Evolutionary conservation across 2,888 invertebrate genomes (phyloP), one percentile per base, ranked within the genome.

Genomic region (Dichetophora obliterata): DNA sequence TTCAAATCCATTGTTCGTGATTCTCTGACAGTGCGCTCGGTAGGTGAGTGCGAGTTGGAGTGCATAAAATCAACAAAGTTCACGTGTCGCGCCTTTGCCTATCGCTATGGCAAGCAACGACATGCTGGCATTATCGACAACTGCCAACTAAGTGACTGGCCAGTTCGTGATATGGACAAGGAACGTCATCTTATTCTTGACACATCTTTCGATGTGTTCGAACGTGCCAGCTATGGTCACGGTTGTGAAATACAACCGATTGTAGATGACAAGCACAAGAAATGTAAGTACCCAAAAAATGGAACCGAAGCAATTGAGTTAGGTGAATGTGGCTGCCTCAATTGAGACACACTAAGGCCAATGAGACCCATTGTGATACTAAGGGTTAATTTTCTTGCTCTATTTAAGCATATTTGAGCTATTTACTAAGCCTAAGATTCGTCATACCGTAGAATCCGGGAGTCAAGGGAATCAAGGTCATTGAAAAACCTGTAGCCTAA

Each of bases 61-160:
- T 96, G 96, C 82, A 92, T 95, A 5, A 90, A 92, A n/a, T 91
- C 94, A 0, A 91, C 90, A 0, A 92, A 92, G 54, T 96, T 96
- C 89, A 93, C 94, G 71, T 96, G 96, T 84, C 91, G 95, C 71
- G 94, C 95, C 6, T 95, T 95, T 82, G 95, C 95, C 82, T 96
- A 70, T 85, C 94, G 95, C 82, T 95, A 93, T 84, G 94, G 93
- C 6, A 90, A 93, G 0, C 86, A 87, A 73, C 91, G 93, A 0
- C 92, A 92, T 69, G 93, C 93, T 0, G 93, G 93, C 54, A 91
- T 92, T 31, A 90, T 92, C 0, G 93, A 94, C 81, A 96, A 96
- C 87, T 96, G 96, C 81, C 93, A 94, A 66, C 88, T 96, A 5
- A 94, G 94, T 0, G 95, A 96, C 80, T 93, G 94, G 89, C 92